Base-by-base conservation (phyloP, 1,140 invertebrate genomes). In the Drosophila burlai region DNA sequence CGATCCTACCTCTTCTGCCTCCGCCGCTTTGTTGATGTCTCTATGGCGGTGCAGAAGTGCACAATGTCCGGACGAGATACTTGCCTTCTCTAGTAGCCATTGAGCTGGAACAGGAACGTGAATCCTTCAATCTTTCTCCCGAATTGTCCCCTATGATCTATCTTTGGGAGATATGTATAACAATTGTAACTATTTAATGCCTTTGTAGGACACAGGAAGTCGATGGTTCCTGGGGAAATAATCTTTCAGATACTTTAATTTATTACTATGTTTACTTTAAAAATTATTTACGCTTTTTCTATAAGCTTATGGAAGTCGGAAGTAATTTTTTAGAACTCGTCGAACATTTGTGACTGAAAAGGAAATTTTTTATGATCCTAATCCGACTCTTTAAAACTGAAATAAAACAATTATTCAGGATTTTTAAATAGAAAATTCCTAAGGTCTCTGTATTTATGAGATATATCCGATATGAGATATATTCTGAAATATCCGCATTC, bases 51-150 rank as follows among this genome's bases (percentile, higher is more conserved):
- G 15, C 69, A 72, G 43, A 71, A 73, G 31, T 61, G 46, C 31
- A 73, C 71, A 73, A 61, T 73, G 71, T 73, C 68, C 67, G 18
- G 36, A 73, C 38, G 45, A 73, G 54, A 73, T 73, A 61, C 67
- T 73, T 73, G 67, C 71, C 71, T 73, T 73, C 71, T 73, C 67
- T 73, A 73, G 71, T 73, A 73, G 71, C 71, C 58, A 73, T 61
- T 73, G 21, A 61, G 18, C 31, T 36, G 31, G 24, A 46, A 73
- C 46, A 61, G 59, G 55, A 43, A 73, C 45, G 11, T 67, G 24
- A 61, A 73, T 73, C 54, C 50, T 52, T 73, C 69, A 72, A 73
- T 73, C 46, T 73, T 42, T 31, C 49, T 40, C 15, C 55, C 52
- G 67, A 73, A 71, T 43, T 72, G 67, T 73, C 68, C 67, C 67